Base-by-base conservation (phyloP, 1,140 invertebrate genomes). In the Ips typographus region DNA sequence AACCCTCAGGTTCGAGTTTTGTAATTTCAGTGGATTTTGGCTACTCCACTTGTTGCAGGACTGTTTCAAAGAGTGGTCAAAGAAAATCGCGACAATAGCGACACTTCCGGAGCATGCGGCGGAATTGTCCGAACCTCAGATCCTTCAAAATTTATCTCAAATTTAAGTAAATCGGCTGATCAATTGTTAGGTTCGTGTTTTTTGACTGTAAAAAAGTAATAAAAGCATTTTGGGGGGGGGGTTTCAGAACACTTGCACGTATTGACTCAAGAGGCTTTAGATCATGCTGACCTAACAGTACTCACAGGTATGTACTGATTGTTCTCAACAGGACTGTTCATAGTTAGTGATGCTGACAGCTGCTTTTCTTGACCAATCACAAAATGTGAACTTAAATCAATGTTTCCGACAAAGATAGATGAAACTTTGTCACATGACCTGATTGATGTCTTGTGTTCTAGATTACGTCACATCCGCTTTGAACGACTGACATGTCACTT, bases 271-370 rank as follows among this genome's bases (percentile, higher is more conserved):
- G 90, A 92, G 78, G 91, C 91, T 0, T 77, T 93, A 38, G 91
- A 93, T 82, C 90, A 92, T 73, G 91, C 91, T 0, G 91, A 93
- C 78, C 81, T 93, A 8, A 87, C 90, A 0, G 90, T 91, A 8
- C 77, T 93, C 5, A 92, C 90, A 1, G 89, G 69, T 71, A 61
- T 22, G 44, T 43, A 39, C 44, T 22, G 22, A 22, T 22, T 22
- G 22, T 22, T 22, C 22, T 22, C 22, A 22, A 22, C 22, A 36
- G 42, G 1, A 60, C 44, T 22, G 22, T 22, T 22, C 22, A 0
- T 22, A 22, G 22, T 22, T 22, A 22, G 22, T 22, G 22, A 22
- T 22, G 0, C 22, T 22, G 22, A 22, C 0, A 22, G 22, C 0
- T 22, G 22, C 22, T 22, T 22, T 22, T 22, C 22, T 22, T 22